Evolutionary conservation across 2,888 invertebrate genomes (phyloP).

Genomic region (Aspidapion aeneum): DNA sequence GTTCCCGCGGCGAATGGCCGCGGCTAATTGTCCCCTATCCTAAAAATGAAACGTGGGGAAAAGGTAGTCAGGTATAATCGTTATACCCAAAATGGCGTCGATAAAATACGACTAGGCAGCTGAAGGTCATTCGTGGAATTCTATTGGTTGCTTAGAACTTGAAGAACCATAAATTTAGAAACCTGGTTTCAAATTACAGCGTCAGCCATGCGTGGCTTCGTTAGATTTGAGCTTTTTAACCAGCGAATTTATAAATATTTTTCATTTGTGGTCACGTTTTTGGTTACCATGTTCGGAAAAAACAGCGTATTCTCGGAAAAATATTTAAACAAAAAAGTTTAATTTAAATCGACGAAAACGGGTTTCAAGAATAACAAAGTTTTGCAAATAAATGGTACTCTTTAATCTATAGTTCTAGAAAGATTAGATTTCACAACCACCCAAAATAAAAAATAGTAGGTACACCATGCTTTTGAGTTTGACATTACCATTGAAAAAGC

Average conservation of each 20-base stretch:
- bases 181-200: constrained; percentile 2
- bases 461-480: too few relatives aligned
- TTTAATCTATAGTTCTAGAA: too few relatives aligned
- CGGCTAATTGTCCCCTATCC: too few relatives aligned
- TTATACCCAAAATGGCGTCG: background rate
- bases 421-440: too few relatives aligned
- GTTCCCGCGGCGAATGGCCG: too few relatives aligned
- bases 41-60: background rate
- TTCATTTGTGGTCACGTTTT: background rate
- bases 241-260: background rate
- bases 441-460: too few relatives aligned
- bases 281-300: background rate
- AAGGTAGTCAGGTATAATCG: background rate
- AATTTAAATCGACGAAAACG: background rate
- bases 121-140: background rate
- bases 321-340: background rate
- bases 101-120: background rate
- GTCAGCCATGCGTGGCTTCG: constrained; percentile 1
- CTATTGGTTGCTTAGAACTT: constrained; percentile 2
- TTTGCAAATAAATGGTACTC: too few relatives aligned
- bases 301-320: background rate
- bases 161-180: constrained; percentile 5
- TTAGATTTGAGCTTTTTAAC: background rate
- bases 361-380: background rate
- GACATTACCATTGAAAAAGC: too few relatives aligned